A percentile compares a stretch with the other conserved stretches of the same genome.
Evolutionary conservation across 2,888 invertebrate genomes (phyloP).

Genomic region (Mythimna loreyi): DNA sequence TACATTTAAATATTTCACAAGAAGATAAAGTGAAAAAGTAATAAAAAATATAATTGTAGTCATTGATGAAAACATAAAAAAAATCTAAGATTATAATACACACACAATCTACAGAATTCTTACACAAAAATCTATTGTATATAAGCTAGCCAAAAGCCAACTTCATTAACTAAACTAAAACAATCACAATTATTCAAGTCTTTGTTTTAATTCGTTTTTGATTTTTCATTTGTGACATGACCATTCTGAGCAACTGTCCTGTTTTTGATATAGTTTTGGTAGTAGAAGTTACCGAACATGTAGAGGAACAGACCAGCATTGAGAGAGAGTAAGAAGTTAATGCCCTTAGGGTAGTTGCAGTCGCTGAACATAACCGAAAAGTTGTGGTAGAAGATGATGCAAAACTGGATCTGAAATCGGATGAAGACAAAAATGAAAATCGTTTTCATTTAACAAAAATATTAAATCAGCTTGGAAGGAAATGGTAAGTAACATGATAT

Average conservation of each 20-base stretch:
- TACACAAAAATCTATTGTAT: slow-evolving; percentile 43
- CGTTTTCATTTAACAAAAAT: neutral
- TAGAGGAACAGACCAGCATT: slow-evolving; percentile 94
- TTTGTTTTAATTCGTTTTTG: slow-evolving; percentile 80
- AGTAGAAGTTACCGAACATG: slow-evolving; percentile 95
- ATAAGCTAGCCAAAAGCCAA: slow-evolving; percentile 13
- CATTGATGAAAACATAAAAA: too few species aligned
- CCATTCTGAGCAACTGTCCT: slow-evolving; percentile 45
- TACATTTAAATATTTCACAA: neutral
- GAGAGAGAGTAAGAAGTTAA: slow-evolving; percentile 92
- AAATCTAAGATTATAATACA: neutral
- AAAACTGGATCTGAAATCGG: slow-evolving; percentile 91
- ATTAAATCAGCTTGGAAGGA: neutral
- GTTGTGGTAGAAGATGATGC: slow-evolving; percentile 94
- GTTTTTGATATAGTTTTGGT: slow-evolving; percentile 91
- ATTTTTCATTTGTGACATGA: slow-evolving; percentile 69
- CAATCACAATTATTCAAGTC: slow-evolving; percentile 55
- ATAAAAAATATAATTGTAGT: too few species aligned
- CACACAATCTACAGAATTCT: slow-evolving; percentile 19
- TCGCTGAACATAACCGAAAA: slow-evolving; percentile 92
- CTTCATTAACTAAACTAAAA: slow-evolving; percentile 20
- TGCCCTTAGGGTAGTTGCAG: slow-evolving; percentile 93
- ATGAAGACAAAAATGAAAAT: slow-evolving; percentile 5
- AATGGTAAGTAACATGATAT: neutral
- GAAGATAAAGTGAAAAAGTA: neutral